phyloP scores from a whole-genome alignment of 1,140 invertebrate species.

The Drosophila murphyi region DNA sequence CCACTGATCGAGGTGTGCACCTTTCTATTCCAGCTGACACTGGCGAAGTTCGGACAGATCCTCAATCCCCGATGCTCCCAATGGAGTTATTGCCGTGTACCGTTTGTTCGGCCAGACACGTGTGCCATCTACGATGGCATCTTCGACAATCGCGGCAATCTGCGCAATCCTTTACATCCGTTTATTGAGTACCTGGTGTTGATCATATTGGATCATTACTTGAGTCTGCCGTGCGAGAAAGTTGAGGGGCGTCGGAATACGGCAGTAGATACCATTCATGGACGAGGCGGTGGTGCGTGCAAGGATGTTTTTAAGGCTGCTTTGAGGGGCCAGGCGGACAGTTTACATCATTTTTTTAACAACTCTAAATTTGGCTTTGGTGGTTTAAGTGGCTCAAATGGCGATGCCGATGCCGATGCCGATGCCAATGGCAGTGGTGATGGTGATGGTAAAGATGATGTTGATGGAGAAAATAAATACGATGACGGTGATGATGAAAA shows the following conservation, averaged over 20 bases:
- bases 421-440: too few relatives aligned
- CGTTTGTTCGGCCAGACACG: slow-evolving; percentile 32
- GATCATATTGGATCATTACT: slow-evolving; percentile 36
- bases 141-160: slow-evolving; percentile 39
- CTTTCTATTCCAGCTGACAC: slow-evolving; percentile 45
- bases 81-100: slow-evolving; percentile 46
- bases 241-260: not conserved
- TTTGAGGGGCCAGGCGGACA: not conserved
- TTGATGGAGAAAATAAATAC: too few relatives aligned
- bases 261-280: not conserved
- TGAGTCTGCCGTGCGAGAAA: slow-evolving; percentile 19
- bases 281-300: not conserved
- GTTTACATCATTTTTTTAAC: not conserved
- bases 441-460: too few relatives aligned
- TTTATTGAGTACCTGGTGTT: slow-evolving; percentile 25
- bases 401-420: too few relatives aligned
- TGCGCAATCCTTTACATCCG: slow-evolving; percentile 26
- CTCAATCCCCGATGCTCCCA: slow-evolving; percentile 37
- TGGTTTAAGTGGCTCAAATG: not conserved
- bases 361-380: not conserved
- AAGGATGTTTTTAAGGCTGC: slow-evolving; percentile 12
- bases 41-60: slow-evolving; percentile 46
- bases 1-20: slow-evolving; percentile 18
- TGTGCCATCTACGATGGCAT: slow-evolving; percentile 50
- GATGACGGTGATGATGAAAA: too few relatives aligned